Conservation (phyloP, 2,797 vertebrate genomes). For the Gymnopithys bicolor region DNA sequence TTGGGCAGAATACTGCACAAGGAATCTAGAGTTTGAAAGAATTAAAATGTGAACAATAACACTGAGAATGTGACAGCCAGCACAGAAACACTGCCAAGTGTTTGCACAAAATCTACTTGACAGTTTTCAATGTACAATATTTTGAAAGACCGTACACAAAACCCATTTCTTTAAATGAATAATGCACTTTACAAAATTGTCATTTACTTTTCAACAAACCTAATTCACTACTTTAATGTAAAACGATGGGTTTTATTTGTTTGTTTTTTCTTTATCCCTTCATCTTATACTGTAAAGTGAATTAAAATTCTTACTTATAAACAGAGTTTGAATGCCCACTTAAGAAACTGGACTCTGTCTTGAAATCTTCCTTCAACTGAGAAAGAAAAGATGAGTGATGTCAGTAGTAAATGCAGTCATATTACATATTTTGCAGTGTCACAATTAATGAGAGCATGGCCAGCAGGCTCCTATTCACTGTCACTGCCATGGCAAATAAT, state of each 20-base stretch:
- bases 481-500: not conserved
- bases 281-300: not conserved
- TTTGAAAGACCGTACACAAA: not conserved
- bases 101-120: not conserved
- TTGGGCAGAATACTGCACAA: not conserved
- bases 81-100: not conserved
- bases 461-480: not conserved
- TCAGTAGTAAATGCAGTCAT: not conserved
- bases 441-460: not conserved
- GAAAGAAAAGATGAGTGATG: not conserved
- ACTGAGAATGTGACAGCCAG: not conserved
- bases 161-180: not conserved
- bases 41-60: not conserved
- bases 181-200: not conserved
- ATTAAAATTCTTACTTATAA: not conserved
- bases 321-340: not conserved
- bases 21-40: not conserved
- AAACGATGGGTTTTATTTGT: not conserved
- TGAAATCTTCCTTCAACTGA: not conserved
- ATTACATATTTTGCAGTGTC: not conserved
- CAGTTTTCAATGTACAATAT: not conserved
- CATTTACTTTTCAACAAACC: not conserved
- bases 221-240: not conserved
- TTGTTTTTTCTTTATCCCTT: not conserved
- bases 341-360: not conserved